Percentiles rank a stretch among this genome's conserved stretches.
Evolutionary conservation across 2,113 vertebrate species (phyloP).

Genomic region (Melierax canorus): DNA sequence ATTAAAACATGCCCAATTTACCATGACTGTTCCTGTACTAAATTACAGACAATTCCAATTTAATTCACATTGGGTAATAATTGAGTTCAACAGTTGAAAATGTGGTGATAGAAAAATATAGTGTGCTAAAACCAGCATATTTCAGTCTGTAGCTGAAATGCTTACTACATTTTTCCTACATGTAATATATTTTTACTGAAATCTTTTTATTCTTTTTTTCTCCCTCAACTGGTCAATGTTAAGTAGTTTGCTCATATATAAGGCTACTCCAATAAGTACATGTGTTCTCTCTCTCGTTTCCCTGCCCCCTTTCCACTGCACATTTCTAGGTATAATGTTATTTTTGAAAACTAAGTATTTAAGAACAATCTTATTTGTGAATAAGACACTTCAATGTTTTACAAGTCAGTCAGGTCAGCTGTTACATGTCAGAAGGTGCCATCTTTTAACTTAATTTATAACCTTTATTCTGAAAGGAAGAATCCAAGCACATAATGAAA

Average conservation of each 20-base stretch:
- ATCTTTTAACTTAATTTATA: not conserved
- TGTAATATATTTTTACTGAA: not conserved
- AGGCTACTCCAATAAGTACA: not conserved
- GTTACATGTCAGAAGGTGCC: not conserved
- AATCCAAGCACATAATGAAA: not conserved
- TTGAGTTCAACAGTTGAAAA: not conserved
- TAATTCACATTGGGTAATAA: not conserved
- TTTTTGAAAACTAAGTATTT: not conserved
- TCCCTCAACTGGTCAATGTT: not conserved
- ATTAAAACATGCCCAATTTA: not conserved
- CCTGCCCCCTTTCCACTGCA: not conserved
- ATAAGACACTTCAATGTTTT: not conserved
- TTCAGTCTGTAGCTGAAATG: not conserved
- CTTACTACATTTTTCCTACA: not conserved
- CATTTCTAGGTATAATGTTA: not conserved
- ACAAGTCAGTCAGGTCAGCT: not conserved
- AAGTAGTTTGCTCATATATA: not conserved
- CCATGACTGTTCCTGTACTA: not conserved
- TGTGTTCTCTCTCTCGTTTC: not conserved
- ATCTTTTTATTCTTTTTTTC: not conserved
- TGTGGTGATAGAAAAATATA: not conserved
- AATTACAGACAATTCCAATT: not conserved
- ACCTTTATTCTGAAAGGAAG: not conserved
- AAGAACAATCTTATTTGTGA: not conserved
- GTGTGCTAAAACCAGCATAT: not conserved